A percentile compares a stretch with the other conserved stretches of the same genome.
These are phyloP conservation scores for Gnathonemus longibarbis DNA, from an alignment of 2,113 vertebrate species.

Conservation along the genomic window DNA sequence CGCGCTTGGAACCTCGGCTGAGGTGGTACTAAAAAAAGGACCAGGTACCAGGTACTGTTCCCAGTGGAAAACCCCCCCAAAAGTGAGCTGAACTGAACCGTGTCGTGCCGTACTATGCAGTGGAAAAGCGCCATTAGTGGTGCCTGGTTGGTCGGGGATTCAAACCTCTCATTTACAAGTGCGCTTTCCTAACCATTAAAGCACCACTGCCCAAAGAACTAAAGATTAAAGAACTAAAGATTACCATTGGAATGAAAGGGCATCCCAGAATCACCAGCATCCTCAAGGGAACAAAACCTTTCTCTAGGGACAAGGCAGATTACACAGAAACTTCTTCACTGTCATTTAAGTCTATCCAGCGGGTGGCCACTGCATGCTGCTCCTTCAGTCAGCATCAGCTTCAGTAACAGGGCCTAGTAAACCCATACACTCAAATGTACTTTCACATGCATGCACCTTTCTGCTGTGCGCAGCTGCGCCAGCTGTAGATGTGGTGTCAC, in stretches of 20 bases:
- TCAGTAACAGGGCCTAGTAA: background rate
- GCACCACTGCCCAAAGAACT: too few relatives aligned
- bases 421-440: background rate
- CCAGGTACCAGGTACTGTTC: too few relatives aligned
- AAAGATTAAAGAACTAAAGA: background rate
- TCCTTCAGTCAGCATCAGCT: background rate
- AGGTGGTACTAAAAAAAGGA: too few relatives aligned
- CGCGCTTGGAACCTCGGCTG: too few relatives aligned
- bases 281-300: slow-evolving; percentile 12
- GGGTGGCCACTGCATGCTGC: slow-evolving; percentile 7
- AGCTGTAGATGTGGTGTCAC: background rate
- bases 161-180: too few relatives aligned
- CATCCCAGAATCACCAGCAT: background rate
- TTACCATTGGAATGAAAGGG: background rate
- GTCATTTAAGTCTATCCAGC: background rate
- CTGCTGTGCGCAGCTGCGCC: background rate
- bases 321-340: background rate
- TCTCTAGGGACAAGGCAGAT: slow-evolving; percentile 1
- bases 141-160: too few relatives aligned
- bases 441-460: background rate
- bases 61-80: too few relatives aligned
- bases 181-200: too few relatives aligned
- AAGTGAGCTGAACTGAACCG: too few relatives aligned
- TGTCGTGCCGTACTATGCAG: too few relatives aligned
- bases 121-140: too few relatives aligned